Conservation (phyloP, 2,888 invertebrate genomes). For the Heliconius sara region DNA sequence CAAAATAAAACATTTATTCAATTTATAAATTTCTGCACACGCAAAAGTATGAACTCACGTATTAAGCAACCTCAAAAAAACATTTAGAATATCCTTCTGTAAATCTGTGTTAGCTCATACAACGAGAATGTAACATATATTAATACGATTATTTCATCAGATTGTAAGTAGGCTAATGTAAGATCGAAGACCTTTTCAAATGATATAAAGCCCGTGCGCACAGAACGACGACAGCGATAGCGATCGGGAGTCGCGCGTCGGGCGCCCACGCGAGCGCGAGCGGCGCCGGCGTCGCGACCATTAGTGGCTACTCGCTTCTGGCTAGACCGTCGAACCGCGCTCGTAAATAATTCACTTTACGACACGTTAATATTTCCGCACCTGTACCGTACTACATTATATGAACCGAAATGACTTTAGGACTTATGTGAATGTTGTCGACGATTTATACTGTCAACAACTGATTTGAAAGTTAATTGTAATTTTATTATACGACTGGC, state of each 20-base stretch:
- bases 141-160: conserved; percentile 19
- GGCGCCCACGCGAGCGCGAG: conserved; percentile 9
- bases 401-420: conserved; percentile 36
- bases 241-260: neutral
- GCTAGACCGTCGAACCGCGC: conserved; percentile 7
- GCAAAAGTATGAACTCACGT: neutral
- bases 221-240: neutral
- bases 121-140: neutral
- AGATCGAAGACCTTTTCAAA: conserved; percentile 17
- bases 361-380: conserved; percentile 29
- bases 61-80: neutral
- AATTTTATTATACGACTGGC: neutral
- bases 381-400: conserved; percentile 27
- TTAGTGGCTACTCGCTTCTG: neutral
- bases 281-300: conserved; percentile 4
- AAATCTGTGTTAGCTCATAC: conserved; percentile 8
- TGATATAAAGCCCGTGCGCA: conserved; percentile 23
- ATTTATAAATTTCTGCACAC: neutral
- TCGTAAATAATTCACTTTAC: conserved; percentile 28
- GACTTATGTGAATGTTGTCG: conserved; percentile 19
- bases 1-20: neutral
- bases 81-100: neutral
- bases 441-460: conserved; percentile 14
- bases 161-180: conserved; percentile 27
- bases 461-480: neutral